Conservation (phyloP, 2,888 invertebrate genomes). For the Caenorhabditis sulstoni region DNA sequence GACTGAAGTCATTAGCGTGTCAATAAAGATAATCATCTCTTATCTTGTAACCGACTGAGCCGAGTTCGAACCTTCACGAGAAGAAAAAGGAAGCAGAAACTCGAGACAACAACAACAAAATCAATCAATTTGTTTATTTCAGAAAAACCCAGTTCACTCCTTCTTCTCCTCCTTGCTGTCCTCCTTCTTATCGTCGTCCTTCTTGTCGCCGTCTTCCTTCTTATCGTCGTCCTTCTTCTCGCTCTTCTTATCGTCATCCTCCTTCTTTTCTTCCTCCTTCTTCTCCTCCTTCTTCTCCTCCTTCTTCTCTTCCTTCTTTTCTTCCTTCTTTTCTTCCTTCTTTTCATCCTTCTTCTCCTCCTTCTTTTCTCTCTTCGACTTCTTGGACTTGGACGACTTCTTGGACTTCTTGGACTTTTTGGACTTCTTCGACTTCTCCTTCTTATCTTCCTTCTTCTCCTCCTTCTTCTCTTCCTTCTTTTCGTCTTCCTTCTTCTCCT, state of each 20-base stretch:
- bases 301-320: conserved; percentile 1
- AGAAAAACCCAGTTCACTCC: no score
- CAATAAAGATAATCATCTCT: no score
- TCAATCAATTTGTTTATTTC: no score
- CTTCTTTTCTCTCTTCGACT: conserved; percentile 15
- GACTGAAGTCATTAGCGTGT: conserved; percentile 23
- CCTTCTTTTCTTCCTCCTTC: conserved; percentile 25
- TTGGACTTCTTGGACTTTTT: conserved; percentile 2
- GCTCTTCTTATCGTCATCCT: conserved; percentile 30
- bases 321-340: no score
- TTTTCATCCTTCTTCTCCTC: conserved; percentile 17
- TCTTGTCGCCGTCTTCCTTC: no score
- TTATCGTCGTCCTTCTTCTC: conserved; percentile 4
- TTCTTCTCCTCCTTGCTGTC: no score
- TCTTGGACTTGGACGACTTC: conserved; percentile 28
- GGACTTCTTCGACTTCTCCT: conserved; percentile 5
- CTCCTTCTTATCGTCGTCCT: no score
- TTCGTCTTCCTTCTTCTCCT: conserved; percentile 14
- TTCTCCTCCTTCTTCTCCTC: conserved; percentile 15
- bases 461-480: conserved; percentile 19
- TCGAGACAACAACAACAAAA: no score
- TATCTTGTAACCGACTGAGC: no score
- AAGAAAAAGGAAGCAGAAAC: no score
- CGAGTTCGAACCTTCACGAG: no score
- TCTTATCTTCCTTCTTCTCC: conserved; percentile 12